A percentile compares a stretch with the other conserved stretches of the same genome.
Evolutionary conservation across 2,888 invertebrate genomes (phyloP).

Genomic region (Tortrix viridana): DNA sequence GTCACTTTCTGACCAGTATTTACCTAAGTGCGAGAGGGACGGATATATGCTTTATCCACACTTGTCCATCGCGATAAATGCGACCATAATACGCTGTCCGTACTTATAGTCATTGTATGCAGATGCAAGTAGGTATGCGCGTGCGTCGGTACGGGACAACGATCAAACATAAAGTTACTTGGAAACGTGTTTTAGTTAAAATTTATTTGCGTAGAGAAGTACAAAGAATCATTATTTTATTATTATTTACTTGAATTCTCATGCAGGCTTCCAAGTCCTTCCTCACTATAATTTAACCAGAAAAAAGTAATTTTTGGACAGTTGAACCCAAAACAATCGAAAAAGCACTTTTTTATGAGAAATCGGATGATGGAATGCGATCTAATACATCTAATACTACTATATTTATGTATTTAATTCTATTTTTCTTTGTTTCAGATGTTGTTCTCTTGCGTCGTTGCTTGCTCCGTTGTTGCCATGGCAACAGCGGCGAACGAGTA

Average conservation of each 20-base stretch:
- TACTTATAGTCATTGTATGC: conserved; percentile 23
- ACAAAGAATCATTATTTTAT: background rate
- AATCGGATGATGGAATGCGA: too few relatives aligned
- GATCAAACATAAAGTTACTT: background rate
- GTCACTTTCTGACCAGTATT: too few relatives aligned
- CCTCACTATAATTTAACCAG: too few relatives aligned
- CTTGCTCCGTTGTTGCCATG: conserved; percentile 75
- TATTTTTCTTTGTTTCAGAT: conserved; percentile 68
- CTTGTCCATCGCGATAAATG: too few relatives aligned
- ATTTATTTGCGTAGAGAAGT: background rate
- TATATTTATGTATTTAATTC: background rate
- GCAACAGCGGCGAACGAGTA: conserved; percentile 88
- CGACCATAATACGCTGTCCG: conserved; percentile 10
- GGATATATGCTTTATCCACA: too few relatives aligned
- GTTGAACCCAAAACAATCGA: too few relatives aligned
- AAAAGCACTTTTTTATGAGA: too few relatives aligned
- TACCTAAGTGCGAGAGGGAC: too few relatives aligned
- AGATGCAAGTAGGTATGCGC: conserved; percentile 17
- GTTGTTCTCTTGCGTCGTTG: conserved; percentile 74
- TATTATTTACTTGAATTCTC: too few relatives aligned
- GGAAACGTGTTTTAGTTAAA: background rate
- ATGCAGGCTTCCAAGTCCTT: too few relatives aligned
- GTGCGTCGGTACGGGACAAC: conserved; percentile 1
- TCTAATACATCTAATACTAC: too few relatives aligned
- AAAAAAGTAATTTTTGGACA: too few relatives aligned